phyloP scores from a whole-genome alignment of 2,888 invertebrate genomes.

The Lomographa bimaculata region DNA sequence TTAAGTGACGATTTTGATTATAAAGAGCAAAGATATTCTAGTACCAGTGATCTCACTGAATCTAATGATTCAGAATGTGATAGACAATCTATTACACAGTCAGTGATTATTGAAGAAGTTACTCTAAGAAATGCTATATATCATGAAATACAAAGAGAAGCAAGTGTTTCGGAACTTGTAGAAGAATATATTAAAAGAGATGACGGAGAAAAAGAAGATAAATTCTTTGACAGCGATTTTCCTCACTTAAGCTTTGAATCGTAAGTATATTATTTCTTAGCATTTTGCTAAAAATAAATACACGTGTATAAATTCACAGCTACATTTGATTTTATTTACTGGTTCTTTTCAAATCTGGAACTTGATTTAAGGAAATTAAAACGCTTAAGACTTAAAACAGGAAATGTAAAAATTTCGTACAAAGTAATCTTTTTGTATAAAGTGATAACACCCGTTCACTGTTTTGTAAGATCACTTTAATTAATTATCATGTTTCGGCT shows the following conservation, averaged over 20 bases:
- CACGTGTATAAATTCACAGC: too few species aligned
- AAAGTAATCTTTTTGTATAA: too few species aligned
- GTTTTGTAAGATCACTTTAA: too few species aligned
- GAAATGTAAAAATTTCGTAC: too few species aligned
- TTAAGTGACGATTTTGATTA: constrained; percentile 49
- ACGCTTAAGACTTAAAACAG: too few species aligned
- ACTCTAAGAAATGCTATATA: constrained; percentile 40
- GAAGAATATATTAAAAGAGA: constrained; percentile 37
- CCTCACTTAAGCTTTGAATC: constrained; percentile 60
- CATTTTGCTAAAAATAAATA: too few species aligned
- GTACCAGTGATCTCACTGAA: constrained; percentile 43
- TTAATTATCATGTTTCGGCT: too few species aligned
- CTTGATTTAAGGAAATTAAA: too few species aligned
- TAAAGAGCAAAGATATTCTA: constrained; percentile 42
- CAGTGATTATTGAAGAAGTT: constrained; percentile 46
- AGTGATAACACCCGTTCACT: too few species aligned
- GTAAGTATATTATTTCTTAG: constrained; percentile 50
- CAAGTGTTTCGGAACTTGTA: constrained; percentile 44
- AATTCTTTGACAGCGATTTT: constrained; percentile 39
- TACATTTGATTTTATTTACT: too few species aligned
- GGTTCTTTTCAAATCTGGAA: too few species aligned
- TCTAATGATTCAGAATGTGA: constrained; percentile 34
- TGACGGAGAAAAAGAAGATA: constrained; percentile 39
- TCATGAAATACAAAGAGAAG: constrained; percentile 47
- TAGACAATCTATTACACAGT: constrained; percentile 32